Evolutionary conservation across 2,888 invertebrate genomes (phyloP).

Genomic region (Autographa gamma): DNA sequence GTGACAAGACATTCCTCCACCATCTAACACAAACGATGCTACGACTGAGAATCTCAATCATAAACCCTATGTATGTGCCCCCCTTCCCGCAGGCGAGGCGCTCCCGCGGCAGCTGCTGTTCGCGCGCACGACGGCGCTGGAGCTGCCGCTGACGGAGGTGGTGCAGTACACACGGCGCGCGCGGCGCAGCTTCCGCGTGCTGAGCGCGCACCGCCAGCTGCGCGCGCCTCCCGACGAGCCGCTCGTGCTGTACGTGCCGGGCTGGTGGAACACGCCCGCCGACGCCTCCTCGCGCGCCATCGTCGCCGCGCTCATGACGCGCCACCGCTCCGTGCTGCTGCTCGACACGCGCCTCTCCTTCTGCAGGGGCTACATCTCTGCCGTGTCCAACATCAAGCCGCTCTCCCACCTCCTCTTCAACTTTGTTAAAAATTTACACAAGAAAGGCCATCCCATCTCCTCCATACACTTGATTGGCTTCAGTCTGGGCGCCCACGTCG

Average conservation of each 20-base stretch:
- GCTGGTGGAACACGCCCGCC: conserved; percentile 82
- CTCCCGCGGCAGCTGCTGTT: conserved; percentile 76
- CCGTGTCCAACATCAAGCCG: conserved; percentile 75
- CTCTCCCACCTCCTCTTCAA: conserved; percentile 70
- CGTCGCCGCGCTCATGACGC: conserved; percentile 70
- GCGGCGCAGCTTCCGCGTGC: conserved; percentile 62
- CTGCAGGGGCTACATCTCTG: conserved; percentile 76
- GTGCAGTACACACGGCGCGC: conserved; percentile 66
- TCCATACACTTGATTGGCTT: conserved; percentile 90
- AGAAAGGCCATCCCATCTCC: conserved; percentile 74
- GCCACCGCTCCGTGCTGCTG: conserved; percentile 70
- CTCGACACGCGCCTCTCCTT: conserved; percentile 77
- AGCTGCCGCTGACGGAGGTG: conserved; percentile 66
- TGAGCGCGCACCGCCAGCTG: conserved; percentile 56
- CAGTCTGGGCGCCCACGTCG: conserved; percentile 90
- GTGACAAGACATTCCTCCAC: background rate
- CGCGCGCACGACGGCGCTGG: conserved; percentile 63
- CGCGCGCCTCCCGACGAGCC: conserved; percentile 61
- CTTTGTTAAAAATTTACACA: conserved; percentile 69
- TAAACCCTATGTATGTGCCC: too few relatives aligned
- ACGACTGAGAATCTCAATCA: too few relatives aligned
- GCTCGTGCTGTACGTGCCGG: conserved; percentile 78
- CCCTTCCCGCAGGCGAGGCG: conserved; percentile 73
- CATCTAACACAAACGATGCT: too few relatives aligned
- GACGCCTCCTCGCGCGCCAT: conserved; percentile 77